Evolutionary conservation across 2,888 invertebrate genomes (phyloP), one percentile per base, ranked within the genome.

Genomic region (Agrochola lota): DNA sequence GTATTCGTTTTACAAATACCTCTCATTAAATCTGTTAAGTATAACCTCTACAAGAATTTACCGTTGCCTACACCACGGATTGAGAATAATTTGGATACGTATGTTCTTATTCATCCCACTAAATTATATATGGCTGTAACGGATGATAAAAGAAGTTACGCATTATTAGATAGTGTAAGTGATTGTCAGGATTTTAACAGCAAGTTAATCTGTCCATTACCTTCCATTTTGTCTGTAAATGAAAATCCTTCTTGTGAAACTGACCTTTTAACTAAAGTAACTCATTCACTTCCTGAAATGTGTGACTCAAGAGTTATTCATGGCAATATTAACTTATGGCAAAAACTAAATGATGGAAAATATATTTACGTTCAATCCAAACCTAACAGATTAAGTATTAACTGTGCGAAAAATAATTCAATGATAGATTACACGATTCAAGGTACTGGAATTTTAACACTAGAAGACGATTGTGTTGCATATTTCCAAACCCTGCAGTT

Each of bases 351-450:
- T 23, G 68, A 80, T 83, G 83, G 83, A 5, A 83, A 68, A 77
- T 80, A 78, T 69, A 80, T 80, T 78, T 80, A 83, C 60, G n/a
- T 80, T 23, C 83, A 80, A 83, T 80, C 80, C 23, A 77, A 83
- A 17, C 57, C 63, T 9, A 68, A 83, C 15, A 77, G 35, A 62
- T 23, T 80, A 77, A 68, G n/a, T 59, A 43, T 80, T 78, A 43
- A 63, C 35, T 80, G 80, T 20, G 12, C 17, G 5, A n/a, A 71
- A 35, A 62, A 46, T 46, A 64, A 6, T 64, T n/a, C 76, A 59
- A 46, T 23, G 15, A 59, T 0, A 23, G 78, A 83, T 26, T 77
- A 66, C 26, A 83, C 26, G 0, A 20, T 78, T n/a, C 9, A 78
- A 15, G 77, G 78, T 26, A 78, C 78, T 0, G 78, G 78, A 12